These are phyloP conservation scores for Armadillidium nasatum DNA, from an alignment of 1,140 invertebrate genomes.

Conservation along the genomic window DNA sequence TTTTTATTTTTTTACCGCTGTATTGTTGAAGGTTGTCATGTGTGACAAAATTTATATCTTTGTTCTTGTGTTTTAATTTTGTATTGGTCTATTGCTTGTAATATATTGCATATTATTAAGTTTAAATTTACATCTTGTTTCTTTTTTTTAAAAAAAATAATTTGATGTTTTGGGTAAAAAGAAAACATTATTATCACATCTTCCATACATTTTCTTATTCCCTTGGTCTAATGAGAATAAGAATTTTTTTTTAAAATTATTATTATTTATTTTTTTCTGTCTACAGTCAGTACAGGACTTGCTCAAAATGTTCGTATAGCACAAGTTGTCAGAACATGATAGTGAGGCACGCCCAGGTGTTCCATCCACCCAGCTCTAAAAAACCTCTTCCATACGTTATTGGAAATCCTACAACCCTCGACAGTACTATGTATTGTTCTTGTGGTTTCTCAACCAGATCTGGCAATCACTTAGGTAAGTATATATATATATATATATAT, in stretches of 20 bases:
- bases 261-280: background rate
- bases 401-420: constrained; percentile 38
- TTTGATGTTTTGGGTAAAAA: too few relatives aligned
- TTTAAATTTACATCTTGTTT: background rate
- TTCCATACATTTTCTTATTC: too few relatives aligned
- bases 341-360: constrained; percentile 59
- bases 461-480: constrained; percentile 54
- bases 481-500: background rate
- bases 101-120: too few relatives aligned
- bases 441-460: constrained; percentile 66
- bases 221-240: too few relatives aligned
- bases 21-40: too few relatives aligned
- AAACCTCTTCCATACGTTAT: constrained; percentile 27
- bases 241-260: too few relatives aligned
- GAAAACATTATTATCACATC: too few relatives aligned
- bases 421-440: constrained; percentile 62
- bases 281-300: constrained; percentile 63
- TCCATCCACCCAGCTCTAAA: constrained; percentile 35
- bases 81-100: too few relatives aligned
- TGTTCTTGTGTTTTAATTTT: too few relatives aligned
- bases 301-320: constrained; percentile 67
- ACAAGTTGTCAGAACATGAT: constrained; percentile 71
- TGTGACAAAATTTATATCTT: too few relatives aligned
- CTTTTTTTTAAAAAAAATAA: too few relatives aligned
- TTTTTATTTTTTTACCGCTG: too few relatives aligned